phyloP scores from a whole-genome alignment of 2,113 vertebrate genomes.

The Corythoichthys intestinalis region DNA sequence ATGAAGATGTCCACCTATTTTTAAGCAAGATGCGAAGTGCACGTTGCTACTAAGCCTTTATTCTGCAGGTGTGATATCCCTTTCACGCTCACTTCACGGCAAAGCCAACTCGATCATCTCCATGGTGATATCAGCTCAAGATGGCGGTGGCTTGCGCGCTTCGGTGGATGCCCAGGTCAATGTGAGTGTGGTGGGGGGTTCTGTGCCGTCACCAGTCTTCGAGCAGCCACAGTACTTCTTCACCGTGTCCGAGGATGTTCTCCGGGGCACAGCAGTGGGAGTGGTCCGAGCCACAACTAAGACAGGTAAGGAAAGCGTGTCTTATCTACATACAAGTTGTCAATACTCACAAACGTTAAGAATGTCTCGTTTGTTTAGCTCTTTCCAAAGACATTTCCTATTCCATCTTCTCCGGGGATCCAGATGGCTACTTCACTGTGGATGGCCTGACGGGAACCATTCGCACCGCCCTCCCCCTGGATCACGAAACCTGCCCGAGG shows the following conservation, averaged over 20 bases:
- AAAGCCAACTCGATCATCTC: conserved; percentile 86
- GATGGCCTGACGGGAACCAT: conserved; percentile 80
- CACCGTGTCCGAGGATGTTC: conserved; percentile 81
- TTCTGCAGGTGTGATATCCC: conserved; percentile 81
- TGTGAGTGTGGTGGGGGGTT: conserved; percentile 88
- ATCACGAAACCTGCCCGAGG: conserved; percentile 82
- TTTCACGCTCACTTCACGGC: conserved; percentile 85
- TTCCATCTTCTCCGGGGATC: conserved; percentile 88
- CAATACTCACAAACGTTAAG: not conserved
- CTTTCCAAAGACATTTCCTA: conserved; percentile 79
- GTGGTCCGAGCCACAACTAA: conserved; percentile 76
- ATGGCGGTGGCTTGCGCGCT: conserved; percentile 83
- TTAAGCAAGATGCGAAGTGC: too few species aligned
- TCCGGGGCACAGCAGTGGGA: conserved; percentile 82
- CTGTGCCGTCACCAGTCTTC: conserved; percentile 82
- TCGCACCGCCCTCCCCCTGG: conserved; percentile 79
- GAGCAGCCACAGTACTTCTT: conserved; percentile 93
- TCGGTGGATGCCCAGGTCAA: conserved; percentile 84
- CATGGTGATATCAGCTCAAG: conserved; percentile 85
- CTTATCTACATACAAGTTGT: not conserved
- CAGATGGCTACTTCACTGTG: conserved; percentile 85
- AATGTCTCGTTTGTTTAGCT: conserved; percentile 61
- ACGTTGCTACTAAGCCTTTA: too few species aligned
- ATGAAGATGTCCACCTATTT: too few species aligned
- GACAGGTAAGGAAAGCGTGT: conserved; percentile 51